Percentiles rank a stretch among this genome's conserved stretches.
These are phyloP conservation scores for Probosciger aterrimus DNA, from an alignment of 2,113 vertebrate species.

Conservation along the genomic window DNA sequence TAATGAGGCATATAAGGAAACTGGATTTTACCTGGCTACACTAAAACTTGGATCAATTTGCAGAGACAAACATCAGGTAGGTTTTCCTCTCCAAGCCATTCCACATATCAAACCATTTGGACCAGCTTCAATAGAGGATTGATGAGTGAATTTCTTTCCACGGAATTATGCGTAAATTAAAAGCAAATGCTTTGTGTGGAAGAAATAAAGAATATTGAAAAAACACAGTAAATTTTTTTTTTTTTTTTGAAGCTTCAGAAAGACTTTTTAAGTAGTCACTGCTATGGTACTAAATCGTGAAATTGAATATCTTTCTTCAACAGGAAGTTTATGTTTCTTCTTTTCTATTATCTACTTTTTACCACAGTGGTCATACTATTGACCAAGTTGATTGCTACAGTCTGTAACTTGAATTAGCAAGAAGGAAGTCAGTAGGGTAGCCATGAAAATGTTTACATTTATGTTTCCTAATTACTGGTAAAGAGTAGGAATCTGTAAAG, in stretches of 20 bases:
- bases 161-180: neutral
- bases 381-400: neutral
- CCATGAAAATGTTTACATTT: neutral
- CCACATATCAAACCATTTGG: neutral
- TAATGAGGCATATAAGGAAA: slow-evolving; percentile 2
- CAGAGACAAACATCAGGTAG: slow-evolving; percentile 13
- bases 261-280: neutral
- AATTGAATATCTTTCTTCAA: neutral
- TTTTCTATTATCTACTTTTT: neutral
- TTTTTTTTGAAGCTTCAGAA: neutral
- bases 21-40: neutral
- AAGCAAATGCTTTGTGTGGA: neutral
- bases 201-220: neutral
- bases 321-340: neutral
- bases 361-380: neutral
- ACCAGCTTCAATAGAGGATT: neutral
- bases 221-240: neutral
- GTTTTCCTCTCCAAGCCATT: neutral
- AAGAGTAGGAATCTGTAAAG: neutral
- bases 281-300: neutral
- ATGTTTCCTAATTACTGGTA: neutral
- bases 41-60: slow-evolving; percentile 4
- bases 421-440: neutral
- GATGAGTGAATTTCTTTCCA: neutral
- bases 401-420: neutral